A percentile compares a stretch with the other conserved stretches of the same genome.
Conservation (phyloP, 2,113 vertebrate genomes). For the Rhinoderma darwinii region DNA sequence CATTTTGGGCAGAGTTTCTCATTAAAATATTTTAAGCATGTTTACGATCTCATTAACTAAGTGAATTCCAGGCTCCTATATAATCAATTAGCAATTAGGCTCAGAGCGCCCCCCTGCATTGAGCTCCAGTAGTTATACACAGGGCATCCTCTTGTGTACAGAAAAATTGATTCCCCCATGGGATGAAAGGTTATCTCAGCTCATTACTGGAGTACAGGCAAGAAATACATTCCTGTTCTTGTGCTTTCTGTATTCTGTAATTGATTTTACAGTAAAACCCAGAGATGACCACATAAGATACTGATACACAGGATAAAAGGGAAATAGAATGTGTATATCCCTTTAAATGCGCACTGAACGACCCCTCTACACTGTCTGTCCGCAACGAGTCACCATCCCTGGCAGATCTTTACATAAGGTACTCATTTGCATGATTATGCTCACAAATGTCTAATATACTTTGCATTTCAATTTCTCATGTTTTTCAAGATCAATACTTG, state of each 20-base stretch:
- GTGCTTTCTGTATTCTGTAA: slow-evolving; percentile 7
- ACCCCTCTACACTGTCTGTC: background rate
- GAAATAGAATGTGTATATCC: background rate
- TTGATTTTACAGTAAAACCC: slow-evolving; percentile 18
- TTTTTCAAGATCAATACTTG: background rate
- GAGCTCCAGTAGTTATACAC: background rate
- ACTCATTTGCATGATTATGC: background rate
- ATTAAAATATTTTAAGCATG: background rate
- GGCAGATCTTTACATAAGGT: background rate
- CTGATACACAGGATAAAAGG: background rate
- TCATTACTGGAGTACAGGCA: slow-evolving; percentile 34
- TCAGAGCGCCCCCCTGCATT: background rate
- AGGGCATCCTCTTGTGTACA: background rate
- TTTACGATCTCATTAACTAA: background rate
- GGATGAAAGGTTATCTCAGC: slow-evolving; percentile 34
- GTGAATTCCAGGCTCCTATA: background rate
- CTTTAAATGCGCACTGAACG: background rate
- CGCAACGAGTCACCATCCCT: background rate
- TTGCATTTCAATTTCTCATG: background rate
- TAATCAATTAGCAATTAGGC: slow-evolving; percentile 10
- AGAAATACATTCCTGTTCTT: slow-evolving; percentile 10
- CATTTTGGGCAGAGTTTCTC: background rate
- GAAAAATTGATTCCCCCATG: slow-evolving; percentile 31
- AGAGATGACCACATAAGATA: slow-evolving; percentile 36
- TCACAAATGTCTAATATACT: background rate